These are phyloP conservation scores for Hyperoplus lanceolatus DNA, from an alignment of 2,797 vertebrate species.

Conservation along the genomic window DNA sequence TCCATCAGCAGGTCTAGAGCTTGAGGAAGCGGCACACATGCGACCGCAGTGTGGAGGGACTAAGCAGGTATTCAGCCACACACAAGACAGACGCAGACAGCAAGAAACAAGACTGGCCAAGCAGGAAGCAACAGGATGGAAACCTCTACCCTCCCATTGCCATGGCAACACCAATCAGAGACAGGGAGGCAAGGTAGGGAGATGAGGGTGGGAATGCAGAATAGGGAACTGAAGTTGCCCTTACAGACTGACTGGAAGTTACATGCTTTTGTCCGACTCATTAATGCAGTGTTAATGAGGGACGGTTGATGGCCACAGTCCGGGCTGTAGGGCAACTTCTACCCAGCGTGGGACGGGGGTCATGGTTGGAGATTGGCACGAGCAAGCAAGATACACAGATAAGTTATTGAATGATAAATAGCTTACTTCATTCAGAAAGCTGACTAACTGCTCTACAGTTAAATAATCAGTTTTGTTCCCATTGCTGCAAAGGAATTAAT, in stretches of 20 bases:
- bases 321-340: constrained; percentile 73
- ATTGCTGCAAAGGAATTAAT: constrained; percentile 99
- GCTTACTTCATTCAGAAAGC: constrained; percentile 99
- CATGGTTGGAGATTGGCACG: constrained; percentile 22
- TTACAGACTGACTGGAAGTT: constrained; percentile 56
- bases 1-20: constrained; percentile 30
- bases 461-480: constrained; percentile 99
- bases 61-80: constrained; percentile 62
- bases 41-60: constrained; percentile 46
- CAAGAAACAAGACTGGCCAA: constrained; percentile 61
- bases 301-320: constrained; percentile 24
- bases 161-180: constrained; percentile 78
- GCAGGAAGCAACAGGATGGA: constrained; percentile 71
- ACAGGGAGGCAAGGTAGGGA: constrained; percentile 44
- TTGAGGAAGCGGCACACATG: constrained; percentile 49
- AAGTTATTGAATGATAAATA: constrained; percentile 99
- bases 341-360: constrained; percentile 38
- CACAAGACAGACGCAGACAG: constrained; percentile 65
- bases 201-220: constrained; percentile 67
- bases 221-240: constrained; percentile 74
- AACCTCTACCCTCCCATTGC: constrained; percentile 69
- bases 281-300: constrained; percentile 45
- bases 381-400: constrained; percentile 90
- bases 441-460: constrained; percentile 99
- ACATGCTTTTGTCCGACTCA: constrained; percentile 30